Evolutionary conservation across 2,888 invertebrate genomes (phyloP).

Genomic region (Leptopilina syphax): DNA sequence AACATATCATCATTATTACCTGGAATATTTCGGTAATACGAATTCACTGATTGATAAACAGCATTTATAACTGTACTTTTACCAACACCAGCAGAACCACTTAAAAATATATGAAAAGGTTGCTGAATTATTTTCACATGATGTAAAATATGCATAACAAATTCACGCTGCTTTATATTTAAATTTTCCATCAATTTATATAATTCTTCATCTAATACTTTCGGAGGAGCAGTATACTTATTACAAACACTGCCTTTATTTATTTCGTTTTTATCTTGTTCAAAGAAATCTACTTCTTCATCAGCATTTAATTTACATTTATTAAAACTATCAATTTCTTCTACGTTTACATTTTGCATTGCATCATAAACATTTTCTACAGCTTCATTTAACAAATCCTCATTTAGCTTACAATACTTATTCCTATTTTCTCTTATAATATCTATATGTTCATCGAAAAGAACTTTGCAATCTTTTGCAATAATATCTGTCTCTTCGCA

Average conservation of each 20-base stretch:
- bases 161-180: constrained; percentile 9
- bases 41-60: constrained; percentile 40
- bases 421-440: constrained; percentile 41
- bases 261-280: not conserved
- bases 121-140: constrained; percentile 27
- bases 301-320: constrained; percentile 14
- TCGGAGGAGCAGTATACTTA: constrained; percentile 17
- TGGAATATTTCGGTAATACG: not conserved
- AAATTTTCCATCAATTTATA: not conserved
- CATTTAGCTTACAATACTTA: constrained; percentile 5
- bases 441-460: constrained; percentile 49
- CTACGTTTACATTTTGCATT: too few relatives aligned
- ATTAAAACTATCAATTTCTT: constrained; percentile 23
- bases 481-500: not conserved
- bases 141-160: constrained; percentile 41
- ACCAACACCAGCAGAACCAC: constrained; percentile 43
- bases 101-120: constrained; percentile 40
- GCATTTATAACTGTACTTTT: constrained; percentile 41
- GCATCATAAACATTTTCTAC: not conserved
- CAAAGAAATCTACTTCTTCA: not conserved
- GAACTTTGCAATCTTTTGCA: not conserved
- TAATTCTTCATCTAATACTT: constrained; percentile 31
- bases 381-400: not conserved
- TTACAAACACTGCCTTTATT: constrained; percentile 17
- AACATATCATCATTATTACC: not conserved